Conservation (phyloP, 2,797 vertebrate species). For the Agapornis canus region DNA sequence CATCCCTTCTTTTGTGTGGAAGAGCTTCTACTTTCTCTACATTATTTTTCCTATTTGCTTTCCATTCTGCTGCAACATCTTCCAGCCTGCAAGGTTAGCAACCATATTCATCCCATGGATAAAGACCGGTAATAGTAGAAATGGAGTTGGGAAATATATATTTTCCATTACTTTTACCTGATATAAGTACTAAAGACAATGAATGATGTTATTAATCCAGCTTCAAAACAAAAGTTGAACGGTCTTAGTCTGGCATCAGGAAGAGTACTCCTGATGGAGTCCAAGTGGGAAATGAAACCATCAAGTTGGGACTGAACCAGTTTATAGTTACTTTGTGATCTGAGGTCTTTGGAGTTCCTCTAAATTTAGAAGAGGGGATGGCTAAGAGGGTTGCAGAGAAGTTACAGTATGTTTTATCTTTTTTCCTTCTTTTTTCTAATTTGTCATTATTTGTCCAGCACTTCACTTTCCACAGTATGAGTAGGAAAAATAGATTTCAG, state of each 20-base stretch:
- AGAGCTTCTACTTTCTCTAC: not conserved
- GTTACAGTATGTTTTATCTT: fast-evolving
- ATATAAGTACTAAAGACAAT: not conserved
- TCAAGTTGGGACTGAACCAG: not conserved
- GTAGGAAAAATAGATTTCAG: not conserved
- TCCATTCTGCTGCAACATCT: not conserved
- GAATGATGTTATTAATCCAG: not conserved
- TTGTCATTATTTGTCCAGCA: not conserved
- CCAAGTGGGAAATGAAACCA: not conserved
- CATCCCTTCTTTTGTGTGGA: not conserved
- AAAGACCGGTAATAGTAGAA: not conserved
- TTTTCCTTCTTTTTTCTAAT: not conserved
- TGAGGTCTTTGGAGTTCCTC: not conserved
- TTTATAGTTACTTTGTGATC: not conserved
- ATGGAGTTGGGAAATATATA: not conserved
- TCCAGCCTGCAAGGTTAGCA: not conserved
- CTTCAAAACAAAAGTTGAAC: not conserved
- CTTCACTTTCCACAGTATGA: not conserved
- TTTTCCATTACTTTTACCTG: not conserved
- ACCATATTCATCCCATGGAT: fast-evolving
- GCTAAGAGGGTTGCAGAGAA: not conserved
- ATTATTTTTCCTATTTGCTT: not conserved
- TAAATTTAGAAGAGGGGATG: not conserved
- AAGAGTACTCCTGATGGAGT: not conserved
- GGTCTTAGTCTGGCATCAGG: not conserved